Evolutionary conservation across 30 jellyfish, hydroid and myxozoan species (phyloP).

Genomic region (Aurelia coerulea): DNA sequence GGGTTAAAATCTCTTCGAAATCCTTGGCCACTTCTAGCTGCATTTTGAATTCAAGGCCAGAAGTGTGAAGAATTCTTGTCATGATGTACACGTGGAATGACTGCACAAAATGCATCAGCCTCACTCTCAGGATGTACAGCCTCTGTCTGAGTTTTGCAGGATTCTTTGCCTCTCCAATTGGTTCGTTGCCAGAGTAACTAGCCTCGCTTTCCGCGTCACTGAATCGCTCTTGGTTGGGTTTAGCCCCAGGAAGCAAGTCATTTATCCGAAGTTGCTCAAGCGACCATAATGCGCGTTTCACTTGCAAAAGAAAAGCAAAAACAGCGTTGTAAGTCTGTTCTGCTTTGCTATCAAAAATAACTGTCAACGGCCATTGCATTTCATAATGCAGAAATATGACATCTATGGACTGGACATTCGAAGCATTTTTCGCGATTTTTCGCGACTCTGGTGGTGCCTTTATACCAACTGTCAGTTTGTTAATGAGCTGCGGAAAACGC

Average conservation of each 20-base stretch:
- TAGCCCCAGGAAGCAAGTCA: constrained; percentile 9
- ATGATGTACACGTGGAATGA: constrained; percentile 77
- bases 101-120: constrained; percentile 84
- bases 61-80: constrained; percentile 77
- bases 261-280: constrained; percentile 73
- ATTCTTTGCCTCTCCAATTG: background rate
- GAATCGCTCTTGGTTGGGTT: background rate
- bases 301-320: constrained; percentile 78
- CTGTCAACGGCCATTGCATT: constrained; percentile 82
- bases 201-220: constrained; percentile 2
- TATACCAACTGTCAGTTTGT: constrained; percentile 46
- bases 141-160: constrained; percentile 24
- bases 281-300: constrained; percentile 87
- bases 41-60: constrained; percentile 66
- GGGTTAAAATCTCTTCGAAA: constrained; percentile 72
- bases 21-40: constrained; percentile 67
- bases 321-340: constrained; percentile 76
- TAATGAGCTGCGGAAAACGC: constrained; percentile 69
- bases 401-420: constrained; percentile 35
- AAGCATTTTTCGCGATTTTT: background rate
- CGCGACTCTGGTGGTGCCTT: constrained; percentile 30
- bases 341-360: constrained; percentile 68
- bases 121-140: constrained; percentile 74
- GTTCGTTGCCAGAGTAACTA: background rate
- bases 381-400: constrained; percentile 43